Evolutionary conservation across 2,113 vertebrate genomes (phyloP), one percentile per base, ranked within the genome.

Genomic region (Isichthys henryi): DNA sequence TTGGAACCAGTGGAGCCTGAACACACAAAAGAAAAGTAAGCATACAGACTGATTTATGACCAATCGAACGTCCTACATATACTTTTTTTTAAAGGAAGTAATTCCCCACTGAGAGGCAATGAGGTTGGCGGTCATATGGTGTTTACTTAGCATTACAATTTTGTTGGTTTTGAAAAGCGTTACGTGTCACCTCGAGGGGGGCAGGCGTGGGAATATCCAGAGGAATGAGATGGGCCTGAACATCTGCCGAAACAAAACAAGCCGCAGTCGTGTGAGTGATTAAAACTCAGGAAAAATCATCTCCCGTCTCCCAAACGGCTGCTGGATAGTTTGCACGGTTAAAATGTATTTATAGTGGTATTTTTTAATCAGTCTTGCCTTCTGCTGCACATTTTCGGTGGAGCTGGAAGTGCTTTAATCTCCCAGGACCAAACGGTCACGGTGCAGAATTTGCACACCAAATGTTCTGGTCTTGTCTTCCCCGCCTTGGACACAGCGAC

Each of bases 161-260:
- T 93, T 94, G 90, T 91, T 31, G 87, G 88, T 86, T 90, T 91
- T 93, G 82, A 84, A 89, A 89, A 91, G 52, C 77, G 50, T 80
- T 90, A 82, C 83, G 74, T 91, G 88, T 88, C 88, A 87, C 88
- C 92, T 91, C 89, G 88, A 43, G 74, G 90, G 92, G 83, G 50
- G 88, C 82, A 66, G 82, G 89, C 74, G 85, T 56, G 46, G 86
- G 39, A 93, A 93, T 88, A 93, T 91, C 92, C 91, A 90, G 52
- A 92, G 91, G 92, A 93, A 82, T 9, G 0, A 92, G 91, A 3
- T 19, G 88, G 87, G 88, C 89, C 88, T 77, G 46, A 94, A 93
- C 94, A 95, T 93, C 92, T 94, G 93, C 92, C 93, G 86, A 53
- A 94, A 93, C 91, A 93, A 93, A 93, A 93, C 91, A 90, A 91